Conservation (phyloP, 2,113 vertebrate genomes). For the Cheilinus undulatus region DNA sequence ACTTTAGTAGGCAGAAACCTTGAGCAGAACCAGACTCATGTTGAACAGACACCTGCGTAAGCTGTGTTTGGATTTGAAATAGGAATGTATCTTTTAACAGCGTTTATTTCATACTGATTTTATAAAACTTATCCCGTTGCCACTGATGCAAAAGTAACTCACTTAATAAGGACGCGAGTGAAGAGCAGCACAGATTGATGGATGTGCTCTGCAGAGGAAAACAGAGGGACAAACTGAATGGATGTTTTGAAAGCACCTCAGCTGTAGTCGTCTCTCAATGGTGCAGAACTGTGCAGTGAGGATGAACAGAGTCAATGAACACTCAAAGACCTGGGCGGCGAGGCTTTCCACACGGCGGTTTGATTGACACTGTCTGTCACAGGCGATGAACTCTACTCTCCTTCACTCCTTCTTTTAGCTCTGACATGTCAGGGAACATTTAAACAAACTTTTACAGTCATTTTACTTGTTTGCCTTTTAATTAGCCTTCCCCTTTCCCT, state of each 20-base stretch:
- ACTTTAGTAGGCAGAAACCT: no score
- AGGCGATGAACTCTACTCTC: constrained; percentile 88
- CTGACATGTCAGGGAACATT: not conserved
- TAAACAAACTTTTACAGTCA: constrained; percentile 12
- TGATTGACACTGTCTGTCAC: constrained; percentile 88
- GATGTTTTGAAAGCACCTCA: not conserved
- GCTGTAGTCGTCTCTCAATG: constrained; percentile 7
- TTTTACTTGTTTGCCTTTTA: constrained; percentile 31
- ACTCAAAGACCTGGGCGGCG: constrained; percentile 64
- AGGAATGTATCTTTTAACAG: no score
- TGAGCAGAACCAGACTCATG: no score
- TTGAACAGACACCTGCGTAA: no score
- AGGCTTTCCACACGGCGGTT: constrained; percentile 63
- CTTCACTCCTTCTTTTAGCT: not conserved
- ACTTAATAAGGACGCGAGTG: not conserved
- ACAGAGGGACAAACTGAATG: not conserved
- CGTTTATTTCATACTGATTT: no score
- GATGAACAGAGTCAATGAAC: constrained; percentile 55
- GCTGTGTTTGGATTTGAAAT: no score
- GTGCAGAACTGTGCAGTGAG: constrained; percentile 47
- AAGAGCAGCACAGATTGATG: not conserved
- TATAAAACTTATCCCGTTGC: not conserved
- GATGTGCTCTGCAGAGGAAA: not conserved
- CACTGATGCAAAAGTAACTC: not conserved
- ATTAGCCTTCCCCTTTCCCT: constrained; percentile 20